Base-by-base conservation (phyloP, 2,888 invertebrate species). In the Geophilus truncorum region DNA sequence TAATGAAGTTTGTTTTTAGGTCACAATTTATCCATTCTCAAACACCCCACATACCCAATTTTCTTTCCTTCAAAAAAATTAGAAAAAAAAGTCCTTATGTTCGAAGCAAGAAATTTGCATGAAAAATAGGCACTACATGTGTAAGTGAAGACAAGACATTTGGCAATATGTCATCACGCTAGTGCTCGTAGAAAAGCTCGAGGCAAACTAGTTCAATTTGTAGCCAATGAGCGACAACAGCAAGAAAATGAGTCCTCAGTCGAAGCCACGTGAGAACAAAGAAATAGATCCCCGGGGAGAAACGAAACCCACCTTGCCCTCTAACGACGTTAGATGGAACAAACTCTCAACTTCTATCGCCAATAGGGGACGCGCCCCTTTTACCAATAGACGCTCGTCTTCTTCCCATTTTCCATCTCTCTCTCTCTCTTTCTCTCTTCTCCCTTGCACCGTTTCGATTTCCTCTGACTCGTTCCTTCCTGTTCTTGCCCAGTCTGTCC, bases 141-240 rank as follows among this genome's bases (percentile, higher is more conserved):
- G 25, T 3, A 62, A 62, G 28, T 23, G 62, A 62, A 62, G 62
- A 62, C 28, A 62, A 28, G 62, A 62, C 62, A 62, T 25, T 23
- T 25, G 23, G 62, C 62, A 62, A 62, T 62, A 62, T 62, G 62
- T 62, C 62, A 62, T 62, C 62, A 25, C 3, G 62, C 25, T 23
- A 62, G 62, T 45, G n/a, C 45, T 45, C 18, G 62, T 62, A 62
- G 21, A 25, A 45, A 62, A 62, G 3, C 62, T 23, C 25, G 62
- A 62, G 62, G 62, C 62, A 62, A 62, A 62, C 62, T 62, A 62
- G 62, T 62, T 62, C 62, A 62, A 62, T 62, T 62, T 62, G 62
- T 62, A 62, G 62, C 62, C 62, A 62, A 62, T 62, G 62, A 62
- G 23, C 62, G 62, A 62, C 62, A 62, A 62, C 62, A 23, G 62